Conservation (phyloP, 2,113 vertebrate species). For the Oryzias curvinotus region DNA sequence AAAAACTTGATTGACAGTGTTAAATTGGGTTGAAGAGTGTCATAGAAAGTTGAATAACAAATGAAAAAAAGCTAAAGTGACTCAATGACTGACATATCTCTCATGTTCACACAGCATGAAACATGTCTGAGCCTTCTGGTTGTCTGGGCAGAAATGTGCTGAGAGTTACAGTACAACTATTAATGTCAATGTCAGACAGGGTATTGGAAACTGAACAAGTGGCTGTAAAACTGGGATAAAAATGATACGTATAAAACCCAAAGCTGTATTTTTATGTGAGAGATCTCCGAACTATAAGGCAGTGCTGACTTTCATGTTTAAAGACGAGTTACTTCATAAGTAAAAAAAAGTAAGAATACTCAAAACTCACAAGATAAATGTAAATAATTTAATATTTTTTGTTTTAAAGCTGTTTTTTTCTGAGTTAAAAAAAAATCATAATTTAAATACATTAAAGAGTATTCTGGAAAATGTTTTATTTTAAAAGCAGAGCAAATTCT, state of each 20-base stretch:
- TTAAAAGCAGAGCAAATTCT: no score
- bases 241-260: neutral
- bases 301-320: neutral
- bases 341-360: no score
- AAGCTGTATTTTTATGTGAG: neutral
- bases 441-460: no score
- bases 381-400: no score
- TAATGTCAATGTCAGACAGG: neutral
- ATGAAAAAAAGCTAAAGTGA: no score
- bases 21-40: constrained; percentile 4
- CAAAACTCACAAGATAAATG: no score
- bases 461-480: no score
- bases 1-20: constrained; percentile 7
- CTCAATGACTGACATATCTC: neutral
- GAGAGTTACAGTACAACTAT: neutral
- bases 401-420: no score
- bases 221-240: neutral
- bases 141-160: neutral
- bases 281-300: neutral
- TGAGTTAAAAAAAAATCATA: no score
- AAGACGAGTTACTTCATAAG: neutral
- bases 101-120: neutral
- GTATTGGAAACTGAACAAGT: neutral
- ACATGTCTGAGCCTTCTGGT: neutral
- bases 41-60: neutral